Evolutionary conservation across 2,888 invertebrate species (phyloP), one percentile per base, ranked within the genome.

Genomic region (Helobdella robusta): DNA sequence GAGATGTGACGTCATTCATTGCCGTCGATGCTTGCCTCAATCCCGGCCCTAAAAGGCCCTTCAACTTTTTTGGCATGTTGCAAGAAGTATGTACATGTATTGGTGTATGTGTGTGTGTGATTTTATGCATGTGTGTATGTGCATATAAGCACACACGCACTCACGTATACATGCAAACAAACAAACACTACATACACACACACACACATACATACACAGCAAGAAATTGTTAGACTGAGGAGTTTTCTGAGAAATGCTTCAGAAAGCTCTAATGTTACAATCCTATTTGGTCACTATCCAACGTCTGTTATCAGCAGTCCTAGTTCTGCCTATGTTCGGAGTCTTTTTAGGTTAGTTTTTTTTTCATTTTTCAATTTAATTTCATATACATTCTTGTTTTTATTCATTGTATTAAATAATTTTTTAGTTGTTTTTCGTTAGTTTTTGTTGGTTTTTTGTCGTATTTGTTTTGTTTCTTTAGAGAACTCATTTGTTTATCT

Each of bases 231-330:
- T 36, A 78, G 81, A 71, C 78, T 89, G 61, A 78, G 83, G 66
- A 80, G 81, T 67, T 81, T 87, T 56, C 83, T 64, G 68, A 63
- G 40, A 50, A 34, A 46, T 25, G 23, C 23, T 82, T 83, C 67
- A 84, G 25, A n/a, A 18, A 15, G n/a, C n/a, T 52, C 61, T 23
- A 61, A 86, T 74, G 83, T 84, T 72, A 86, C 86, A 1, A 80
- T 89, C 69, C 87, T 87, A 84, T 92, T 91, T 81, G 91, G 90
- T 1, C 93, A 93, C 78, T 92, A 91, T 80, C 91, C 93, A 2
- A 89, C 91, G 25, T 91, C 91, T 3, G 87, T 89, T 72, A 88
- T 92, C 72, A 79, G 74, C 18, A 66, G 68, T 48, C 67, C 65
- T 0, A n/a, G 60, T 11, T 44, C 59, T 6, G 50, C 30, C 20